Conservation (phyloP, 2,797 vertebrate species). For the Galagoides demidoff region DNA sequence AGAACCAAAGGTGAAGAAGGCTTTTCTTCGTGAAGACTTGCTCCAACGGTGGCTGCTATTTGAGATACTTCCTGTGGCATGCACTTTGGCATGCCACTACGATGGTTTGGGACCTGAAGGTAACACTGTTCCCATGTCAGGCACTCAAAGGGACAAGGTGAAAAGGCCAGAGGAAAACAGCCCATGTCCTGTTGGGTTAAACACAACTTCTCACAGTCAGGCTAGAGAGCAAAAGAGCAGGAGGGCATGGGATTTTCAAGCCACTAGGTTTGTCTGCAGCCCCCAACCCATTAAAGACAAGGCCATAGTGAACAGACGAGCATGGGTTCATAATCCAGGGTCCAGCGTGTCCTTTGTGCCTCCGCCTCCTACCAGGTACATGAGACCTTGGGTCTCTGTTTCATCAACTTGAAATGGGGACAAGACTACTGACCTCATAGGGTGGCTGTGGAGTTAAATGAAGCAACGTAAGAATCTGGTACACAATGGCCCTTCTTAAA, state of each 20-base stretch:
- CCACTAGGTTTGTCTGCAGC: background rate
- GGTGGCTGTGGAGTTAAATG: rapidly evolving
- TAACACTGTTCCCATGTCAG: rapidly evolving
- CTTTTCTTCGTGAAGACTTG: background rate
- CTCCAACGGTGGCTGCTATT: background rate
- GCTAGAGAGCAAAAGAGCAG: background rate
- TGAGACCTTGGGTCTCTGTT: background rate
- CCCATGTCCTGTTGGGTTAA: background rate
- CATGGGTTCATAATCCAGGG: background rate
- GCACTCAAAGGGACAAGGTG: background rate
- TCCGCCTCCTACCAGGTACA: background rate
- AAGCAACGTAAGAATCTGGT: background rate
- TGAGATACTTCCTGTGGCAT: background rate
- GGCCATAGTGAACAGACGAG: rapidly evolving
- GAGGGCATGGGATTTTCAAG: background rate
- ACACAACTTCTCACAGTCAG: background rate
- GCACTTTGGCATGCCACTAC: background rate
- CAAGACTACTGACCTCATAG: background rate
- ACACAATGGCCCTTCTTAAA: background rate
- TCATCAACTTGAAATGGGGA: background rate
- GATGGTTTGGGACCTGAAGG: background rate
- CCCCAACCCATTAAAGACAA: background rate
- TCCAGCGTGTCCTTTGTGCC: background rate
- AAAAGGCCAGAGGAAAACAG: background rate
- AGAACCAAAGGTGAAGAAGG: background rate